Evolutionary conservation across 2,113 vertebrate genomes (phyloP), one percentile per base, ranked within the genome.

Genomic region (Cettia cetti): DNA sequence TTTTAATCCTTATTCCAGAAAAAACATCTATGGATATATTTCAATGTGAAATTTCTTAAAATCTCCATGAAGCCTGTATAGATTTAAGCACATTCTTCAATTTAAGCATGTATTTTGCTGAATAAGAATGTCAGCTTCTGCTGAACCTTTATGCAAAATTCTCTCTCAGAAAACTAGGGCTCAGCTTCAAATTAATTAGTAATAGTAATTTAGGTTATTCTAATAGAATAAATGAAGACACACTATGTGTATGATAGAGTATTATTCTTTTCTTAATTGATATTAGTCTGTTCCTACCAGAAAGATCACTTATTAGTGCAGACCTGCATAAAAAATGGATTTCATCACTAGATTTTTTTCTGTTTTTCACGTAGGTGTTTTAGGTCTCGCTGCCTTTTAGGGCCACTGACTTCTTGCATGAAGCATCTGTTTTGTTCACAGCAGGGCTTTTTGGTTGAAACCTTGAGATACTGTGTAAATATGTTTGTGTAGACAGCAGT

Each of bases 111-210:
- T 60, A 17, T 78, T 95, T 61, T 89, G 53, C 82, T 91, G 76
- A 96, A 76, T 78, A 80, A 86, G 82, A 70, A 15, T 6, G 1
- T 83, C 35, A 74, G 20, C 65, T 82, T 88, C 71, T 93, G 56
- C 90, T 92, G 76, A 83, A 70, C 56, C 33, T 74, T 66, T 78
- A 37, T 49, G 40, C 44, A 77, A 74, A 90, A 57, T 86, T 83
- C 60, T 60, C 44, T 94, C 47, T 86, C 19, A 23, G 79, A 93
- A 95, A 90, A 64, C 47, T 23, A 60, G 56, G 45, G 14, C 72
- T 95, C 52, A 37, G 86, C 74, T 96, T 86, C 88, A 66, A 93
- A 78, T 90, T 78, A 69, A 90, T 95, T 90, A 93, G 65, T 54
- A 66, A 42, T 27, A 82, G 30, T 70, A 81, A 92, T 93, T 91